phyloP scores from a whole-genome alignment of 2,797 vertebrate species.

The Buceros bicornis region DNA sequence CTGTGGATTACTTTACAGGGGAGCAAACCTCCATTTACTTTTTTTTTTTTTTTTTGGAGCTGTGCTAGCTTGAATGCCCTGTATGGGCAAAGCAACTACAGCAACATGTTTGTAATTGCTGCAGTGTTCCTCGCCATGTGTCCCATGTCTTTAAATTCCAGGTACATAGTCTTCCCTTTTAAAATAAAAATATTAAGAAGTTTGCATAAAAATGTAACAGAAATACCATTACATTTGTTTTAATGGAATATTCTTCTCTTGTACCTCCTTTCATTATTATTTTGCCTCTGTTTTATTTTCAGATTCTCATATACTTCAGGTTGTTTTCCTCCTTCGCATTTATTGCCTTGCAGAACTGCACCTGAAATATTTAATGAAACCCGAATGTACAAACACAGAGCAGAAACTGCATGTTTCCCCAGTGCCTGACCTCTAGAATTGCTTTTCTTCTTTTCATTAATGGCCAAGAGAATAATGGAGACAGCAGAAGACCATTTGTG shows the following conservation, averaged over 20 bases:
- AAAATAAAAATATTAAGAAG: neutral
- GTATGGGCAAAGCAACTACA: too few species aligned
- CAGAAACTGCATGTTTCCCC: neutral
- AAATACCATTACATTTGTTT: neutral
- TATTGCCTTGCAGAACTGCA: neutral
- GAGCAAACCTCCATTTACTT: neutral
- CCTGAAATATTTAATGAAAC: constrained; percentile 37
- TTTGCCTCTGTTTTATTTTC: constrained; percentile 14
- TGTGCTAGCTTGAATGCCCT: neutral
- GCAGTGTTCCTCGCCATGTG: neutral
- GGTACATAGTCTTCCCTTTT: neutral
- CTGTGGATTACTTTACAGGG: neutral
- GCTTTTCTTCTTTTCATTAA: neutral
- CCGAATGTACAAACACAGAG: neutral
- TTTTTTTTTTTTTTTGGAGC: neutral
- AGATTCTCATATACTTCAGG: neutral
- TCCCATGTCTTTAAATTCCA: neutral
- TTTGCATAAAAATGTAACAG: neutral
- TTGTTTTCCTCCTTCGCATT: neutral
- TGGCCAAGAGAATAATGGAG: constrained; percentile 3
- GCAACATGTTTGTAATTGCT: neutral
- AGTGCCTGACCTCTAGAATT: neutral
- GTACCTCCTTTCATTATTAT: neutral
- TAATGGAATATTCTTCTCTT: neutral
- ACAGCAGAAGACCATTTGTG: neutral